Percentiles rank a stretch among this genome's conserved stretches.
Conservation (phyloP, 2,888 invertebrate species). For the Steinernema hermaphroditum region DNA sequence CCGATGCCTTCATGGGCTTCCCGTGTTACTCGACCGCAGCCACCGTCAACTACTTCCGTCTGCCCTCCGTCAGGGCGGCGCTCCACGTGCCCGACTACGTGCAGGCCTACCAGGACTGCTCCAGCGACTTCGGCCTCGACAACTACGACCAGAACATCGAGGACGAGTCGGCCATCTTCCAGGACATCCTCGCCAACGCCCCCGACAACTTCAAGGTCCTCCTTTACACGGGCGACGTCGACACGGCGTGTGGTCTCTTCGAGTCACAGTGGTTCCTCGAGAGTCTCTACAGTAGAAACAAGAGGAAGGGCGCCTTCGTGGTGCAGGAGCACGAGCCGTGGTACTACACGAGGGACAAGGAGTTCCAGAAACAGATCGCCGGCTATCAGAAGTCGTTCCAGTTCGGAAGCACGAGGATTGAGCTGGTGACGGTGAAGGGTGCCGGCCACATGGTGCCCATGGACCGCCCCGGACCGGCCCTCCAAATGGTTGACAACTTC, state of each 20-base stretch:
- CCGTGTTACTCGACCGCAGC: conserved; percentile 53
- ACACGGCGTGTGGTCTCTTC: conserved; percentile 53
- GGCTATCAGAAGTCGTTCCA: conserved; percentile 50
- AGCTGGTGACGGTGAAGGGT: conserved; percentile 46
- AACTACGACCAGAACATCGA: conserved; percentile 50
- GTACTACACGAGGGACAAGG: conserved; percentile 2
- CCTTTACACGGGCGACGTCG: conserved; percentile 56
- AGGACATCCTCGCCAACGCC: conserved; percentile 42
- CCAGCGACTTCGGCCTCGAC: not conserved
- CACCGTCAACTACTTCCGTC: conserved; percentile 47
- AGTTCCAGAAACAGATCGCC: conserved; percentile 44
- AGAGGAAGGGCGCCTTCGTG: not conserved
- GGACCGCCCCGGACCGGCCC: conserved; percentile 57
- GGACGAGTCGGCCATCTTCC: conserved; percentile 48
- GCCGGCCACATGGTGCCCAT: conserved; percentile 46
- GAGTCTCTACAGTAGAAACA: conserved; percentile 35
- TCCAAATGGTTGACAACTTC: conserved; percentile 34
- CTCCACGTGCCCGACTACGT: conserved; percentile 59
- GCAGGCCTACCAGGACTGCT: conserved; percentile 52
- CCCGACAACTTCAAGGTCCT: conserved; percentile 38
- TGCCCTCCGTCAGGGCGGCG: conserved; percentile 53
- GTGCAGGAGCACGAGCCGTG: not conserved
- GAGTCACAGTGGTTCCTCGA: conserved; percentile 51
- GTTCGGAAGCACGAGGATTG: conserved; percentile 20
- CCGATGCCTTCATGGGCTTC: conserved; percentile 56